These are phyloP conservation scores for Chrysolina oricalcia DNA, from an alignment of 2,888 invertebrate genomes.

Conservation along the genomic window DNA sequence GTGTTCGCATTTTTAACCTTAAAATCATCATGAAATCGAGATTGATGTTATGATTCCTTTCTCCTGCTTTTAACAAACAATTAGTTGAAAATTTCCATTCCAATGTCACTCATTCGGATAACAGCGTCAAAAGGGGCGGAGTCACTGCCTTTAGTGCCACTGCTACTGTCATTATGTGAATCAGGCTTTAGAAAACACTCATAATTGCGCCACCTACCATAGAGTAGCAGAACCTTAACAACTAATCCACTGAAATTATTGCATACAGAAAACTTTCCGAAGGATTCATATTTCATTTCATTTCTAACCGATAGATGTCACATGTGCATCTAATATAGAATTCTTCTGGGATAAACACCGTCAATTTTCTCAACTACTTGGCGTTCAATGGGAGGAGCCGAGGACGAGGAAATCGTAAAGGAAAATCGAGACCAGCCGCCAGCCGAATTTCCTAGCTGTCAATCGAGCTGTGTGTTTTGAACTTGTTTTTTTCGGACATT, in stretches of 20 bases:
- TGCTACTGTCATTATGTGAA: too few relatives aligned
- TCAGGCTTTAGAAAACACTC: too few relatives aligned
- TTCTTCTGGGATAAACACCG: not conserved
- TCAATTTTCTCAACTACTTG: constrained; percentile 18
- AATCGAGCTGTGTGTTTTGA: constrained; percentile 62
- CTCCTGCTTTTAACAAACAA: too few relatives aligned
- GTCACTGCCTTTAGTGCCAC: too few relatives aligned
- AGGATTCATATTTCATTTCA: not conserved
- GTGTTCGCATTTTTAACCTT: too few relatives aligned
- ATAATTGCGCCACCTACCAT: not conserved
- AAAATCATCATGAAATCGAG: too few relatives aligned
- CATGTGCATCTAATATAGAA: not conserved
- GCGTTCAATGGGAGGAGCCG: constrained; percentile 23
- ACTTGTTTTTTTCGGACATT: constrained; percentile 57
- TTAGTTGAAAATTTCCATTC: too few relatives aligned
- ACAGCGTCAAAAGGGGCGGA: too few relatives aligned
- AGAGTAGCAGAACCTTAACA: not conserved
- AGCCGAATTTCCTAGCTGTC: constrained; percentile 68
- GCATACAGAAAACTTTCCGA: not conserved
- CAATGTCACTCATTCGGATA: too few relatives aligned
- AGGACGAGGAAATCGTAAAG: constrained; percentile 37
- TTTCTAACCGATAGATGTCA: not conserved
- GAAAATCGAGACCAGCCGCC: constrained; percentile 54
- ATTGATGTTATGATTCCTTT: too few relatives aligned
- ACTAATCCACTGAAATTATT: not conserved